Evolutionary conservation across 2,797 vertebrate species (phyloP).

Genomic region (Tiaroga cobitis): DNA sequence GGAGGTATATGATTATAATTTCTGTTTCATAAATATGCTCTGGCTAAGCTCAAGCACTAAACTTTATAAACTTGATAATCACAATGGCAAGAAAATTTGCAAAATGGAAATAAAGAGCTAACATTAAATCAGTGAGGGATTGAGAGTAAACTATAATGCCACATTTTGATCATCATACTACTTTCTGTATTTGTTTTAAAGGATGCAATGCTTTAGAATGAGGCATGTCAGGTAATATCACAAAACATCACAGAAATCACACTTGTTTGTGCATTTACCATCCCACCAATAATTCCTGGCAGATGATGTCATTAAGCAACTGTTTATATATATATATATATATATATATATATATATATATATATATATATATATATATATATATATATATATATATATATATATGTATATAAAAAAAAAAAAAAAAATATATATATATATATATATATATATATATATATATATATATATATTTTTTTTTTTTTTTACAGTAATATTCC

Average conservation of each 20-base stretch:
- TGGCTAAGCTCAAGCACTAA: not conserved
- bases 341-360: too few species aligned
- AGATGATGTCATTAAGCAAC: not conserved
- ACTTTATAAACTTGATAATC: not conserved
- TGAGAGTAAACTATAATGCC: not conserved
- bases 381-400: too few species aligned
- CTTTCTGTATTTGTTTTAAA: too few species aligned
- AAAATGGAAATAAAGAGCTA: not conserved
- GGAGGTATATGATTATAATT: too few species aligned
- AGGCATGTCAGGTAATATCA: not conserved
- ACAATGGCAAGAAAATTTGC: not conserved
- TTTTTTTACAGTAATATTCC: not conserved
- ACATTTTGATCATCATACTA: not conserved
- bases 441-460: too few species aligned
- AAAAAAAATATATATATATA: too few species aligned
- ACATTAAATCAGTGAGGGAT: not conserved
- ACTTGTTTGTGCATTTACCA: not conserved
- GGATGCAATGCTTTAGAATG: not conserved
- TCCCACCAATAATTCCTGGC: not conserved
- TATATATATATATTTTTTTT: not conserved
- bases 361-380: too few species aligned
- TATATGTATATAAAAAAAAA: too few species aligned
- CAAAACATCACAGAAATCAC: not conserved
- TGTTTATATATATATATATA: too few species aligned
- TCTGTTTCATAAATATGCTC: not conserved